Evolutionary conservation across 1,140 invertebrate species (phyloP), one percentile per base, ranked within the genome.

Genomic region (Leptinotarsa undecemlineata): DNA sequence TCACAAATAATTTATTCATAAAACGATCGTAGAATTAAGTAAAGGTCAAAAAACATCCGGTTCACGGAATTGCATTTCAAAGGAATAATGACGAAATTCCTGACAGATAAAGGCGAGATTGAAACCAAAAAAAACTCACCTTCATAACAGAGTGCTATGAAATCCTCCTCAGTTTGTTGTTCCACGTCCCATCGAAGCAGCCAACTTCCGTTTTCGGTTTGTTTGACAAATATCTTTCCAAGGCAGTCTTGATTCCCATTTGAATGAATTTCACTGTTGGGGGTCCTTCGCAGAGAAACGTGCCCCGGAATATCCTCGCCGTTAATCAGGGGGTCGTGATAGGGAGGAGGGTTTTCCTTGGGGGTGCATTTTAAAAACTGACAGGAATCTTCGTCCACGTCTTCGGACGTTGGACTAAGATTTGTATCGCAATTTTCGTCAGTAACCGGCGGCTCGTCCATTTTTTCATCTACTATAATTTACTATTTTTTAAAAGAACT

Each of bases 111-210:
- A 42, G 33, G 11, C 8, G 8, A 42, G 33, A 42, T 42, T 42
- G 60, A 61, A 61, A 61, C 0, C 17, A 1, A 66, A 19, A 42
- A 74, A 26, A 48, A 75, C 76, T 81, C 72, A 82, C 81, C 81
- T 80, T 77, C 70, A 74, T 78, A 81, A 72, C 77, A 80, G 42
- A 83, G 74, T 17, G 79, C 82, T 66, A 83, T 74, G 75, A 81
- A 83, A 75, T 83, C 81, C 69, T 76, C 79, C 62, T 80, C 77
- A n/a, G 76, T 79, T 68, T 77, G 76, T 48, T 75, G 68, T 13
- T 69, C 70, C 13, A 81, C 72, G 68, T 81, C 67, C 82, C 82
- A 83, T 17, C 77, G 21, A 19, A 83, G 51, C 61, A 78, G 72
- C 80, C 81, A 82, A 19, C 74, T 23, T 33, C 79, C 82, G 20